Conservation (phyloP, 2,113 vertebrate genomes). For the Chloroceryle aenea region DNA sequence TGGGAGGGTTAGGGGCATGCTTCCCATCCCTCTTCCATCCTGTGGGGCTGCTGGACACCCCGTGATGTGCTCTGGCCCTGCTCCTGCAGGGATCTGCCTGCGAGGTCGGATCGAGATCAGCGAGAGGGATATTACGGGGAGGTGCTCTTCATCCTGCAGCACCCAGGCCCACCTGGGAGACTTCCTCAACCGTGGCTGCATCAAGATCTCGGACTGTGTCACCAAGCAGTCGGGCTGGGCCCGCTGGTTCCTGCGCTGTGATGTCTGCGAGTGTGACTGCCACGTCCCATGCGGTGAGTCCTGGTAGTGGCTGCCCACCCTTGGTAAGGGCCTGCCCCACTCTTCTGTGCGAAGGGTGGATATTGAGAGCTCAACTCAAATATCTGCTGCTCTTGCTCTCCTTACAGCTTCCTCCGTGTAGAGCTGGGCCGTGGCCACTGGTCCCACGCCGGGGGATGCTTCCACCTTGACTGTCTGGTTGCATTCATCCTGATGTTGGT, state of each 20-base stretch:
- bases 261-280: conserved; percentile 84
- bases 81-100: conserved; percentile 78
- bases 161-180: conserved; percentile 69
- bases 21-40: accelerated
- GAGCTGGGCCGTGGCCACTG: background rate
- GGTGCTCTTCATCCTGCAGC: conserved; percentile 79
- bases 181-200: conserved; percentile 72
- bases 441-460: accelerated
- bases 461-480: background rate
- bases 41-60: background rate
- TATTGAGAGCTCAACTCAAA: background rate
- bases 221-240: conserved; percentile 81
- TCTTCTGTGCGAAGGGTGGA: accelerated
- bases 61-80: accelerated
- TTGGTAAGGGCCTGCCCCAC: accelerated
- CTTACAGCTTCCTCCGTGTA: background rate
- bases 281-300: conserved; percentile 76
- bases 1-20: accelerated
- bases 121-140: conserved; percentile 75
- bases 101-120: conserved; percentile 78
- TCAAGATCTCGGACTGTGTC: conserved; percentile 77
- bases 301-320: accelerated
- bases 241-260: conserved; percentile 79
- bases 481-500: background rate
- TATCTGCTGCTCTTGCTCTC: background rate